Evolutionary conservation across 2,888 invertebrate species (phyloP), one percentile per base, ranked within the genome.

Genomic region (Amblyjoppa fuscipennis): DNA sequence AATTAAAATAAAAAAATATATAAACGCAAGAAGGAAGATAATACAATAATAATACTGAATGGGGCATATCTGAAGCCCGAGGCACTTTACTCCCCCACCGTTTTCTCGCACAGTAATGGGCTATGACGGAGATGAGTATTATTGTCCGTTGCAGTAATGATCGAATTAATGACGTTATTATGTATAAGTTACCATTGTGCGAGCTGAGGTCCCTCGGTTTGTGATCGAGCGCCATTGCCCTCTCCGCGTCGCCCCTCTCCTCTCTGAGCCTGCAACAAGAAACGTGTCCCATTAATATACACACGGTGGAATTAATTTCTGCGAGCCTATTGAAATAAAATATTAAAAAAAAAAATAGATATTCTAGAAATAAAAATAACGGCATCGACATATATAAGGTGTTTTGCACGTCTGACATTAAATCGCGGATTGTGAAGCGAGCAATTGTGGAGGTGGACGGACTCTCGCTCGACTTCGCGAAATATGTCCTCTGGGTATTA

Each of bases 161-260:
- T 81, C 77, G 71, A 75, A 82, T 79, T 69, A 70, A 85, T 76
- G 77, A 78, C 51, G 81, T 75, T 82, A 70, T 71, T 75, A 28
- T 81, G 49, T 84, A 81, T 78, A 85, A 94, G 95, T 96, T 95
- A 98, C 98, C 97, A 95, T 98, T 98, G 95, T 97, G 97, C 92
- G 98, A 98, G 94, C 97, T 98, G 93, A 96, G 95, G 94, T 98
- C 98, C 94, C 98, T 96, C 88, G 97, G 97, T 95, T 98, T 98
- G 94, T 97, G 96, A 93, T 97, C 98, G 95, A 97, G 95, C 83
- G 97, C 97, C 94, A 97, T 95, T 89, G 97, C 97, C 94, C 97
- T 96, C 93, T 98, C 98, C 90, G 97, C 96, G 93, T 98, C 98
- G 85, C 97, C 97, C 94, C 98, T 95, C 95, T 98, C 98, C 94